Conservation (phyloP, 2,888 invertebrate genomes). For the Pollenia labialis region DNA sequence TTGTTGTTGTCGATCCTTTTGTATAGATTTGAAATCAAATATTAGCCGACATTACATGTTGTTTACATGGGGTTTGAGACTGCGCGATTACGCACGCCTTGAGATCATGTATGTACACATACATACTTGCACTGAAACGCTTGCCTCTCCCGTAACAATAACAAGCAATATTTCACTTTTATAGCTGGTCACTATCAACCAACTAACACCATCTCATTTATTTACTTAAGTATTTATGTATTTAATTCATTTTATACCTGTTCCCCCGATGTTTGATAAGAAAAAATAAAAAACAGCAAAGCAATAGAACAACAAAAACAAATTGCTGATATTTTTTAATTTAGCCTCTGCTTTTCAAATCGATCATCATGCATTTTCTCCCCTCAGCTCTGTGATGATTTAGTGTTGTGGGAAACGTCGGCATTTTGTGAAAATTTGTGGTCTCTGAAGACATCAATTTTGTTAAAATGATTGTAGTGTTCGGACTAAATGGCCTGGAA, state of each 20-base stretch:
- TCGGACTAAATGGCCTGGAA: conserved; percentile 4
- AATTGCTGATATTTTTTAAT: conserved; percentile 32
- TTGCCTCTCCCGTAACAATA: not conserved
- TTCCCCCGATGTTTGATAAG: conserved; percentile 30
- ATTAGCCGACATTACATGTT: conserved; percentile 72
- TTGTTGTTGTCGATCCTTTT: conserved; percentile 25
- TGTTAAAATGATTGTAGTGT: conserved; percentile 19
- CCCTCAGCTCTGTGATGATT: conserved; percentile 62
- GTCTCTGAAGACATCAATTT: conserved; percentile 41
- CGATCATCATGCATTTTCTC: conserved; percentile 44
- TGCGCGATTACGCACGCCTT: conserved; percentile 76
- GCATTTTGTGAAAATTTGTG: conserved; percentile 26
- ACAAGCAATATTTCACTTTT: conserved; percentile 75
- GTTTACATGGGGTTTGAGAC: conserved; percentile 73
- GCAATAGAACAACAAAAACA: conserved; percentile 29
- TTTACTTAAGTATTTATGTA: conserved; percentile 36
- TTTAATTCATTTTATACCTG: conserved; percentile 66
- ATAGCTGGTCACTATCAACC: conserved; percentile 59
- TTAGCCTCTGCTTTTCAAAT: conserved; percentile 23
- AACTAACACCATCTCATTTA: conserved; percentile 53
- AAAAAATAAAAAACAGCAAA: conserved; percentile 2
- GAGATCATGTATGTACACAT: conserved; percentile 48
- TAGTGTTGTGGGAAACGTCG: conserved; percentile 72
- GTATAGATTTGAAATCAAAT: conserved; percentile 63
- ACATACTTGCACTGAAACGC: conserved; percentile 1